Base-by-base conservation (phyloP, 2,113 vertebrate genomes). In the Naja naja region DNA sequence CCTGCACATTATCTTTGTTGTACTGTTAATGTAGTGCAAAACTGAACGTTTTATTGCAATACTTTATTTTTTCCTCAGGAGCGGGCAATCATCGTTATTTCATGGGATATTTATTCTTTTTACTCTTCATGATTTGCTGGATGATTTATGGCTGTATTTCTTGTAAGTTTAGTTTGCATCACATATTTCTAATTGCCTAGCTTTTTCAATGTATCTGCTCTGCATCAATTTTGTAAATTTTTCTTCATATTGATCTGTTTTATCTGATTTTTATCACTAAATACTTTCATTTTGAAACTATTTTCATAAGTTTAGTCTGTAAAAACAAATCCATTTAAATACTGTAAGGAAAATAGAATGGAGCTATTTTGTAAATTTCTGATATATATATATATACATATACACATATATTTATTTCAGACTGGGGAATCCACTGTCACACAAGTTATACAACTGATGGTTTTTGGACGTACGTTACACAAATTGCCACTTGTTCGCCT, bases 121-220 rank as follows among this genome's bases (percentile, higher is more conserved):
- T 99, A 97, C 98, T 99, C 94, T 99, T 99, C 96, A 99, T 99
- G 99, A 99, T 99, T 97, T 99, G 99, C 97, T 99, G 99, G 99
- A 99, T 99, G 99, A 99, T 99, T 56, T 99, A 99, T 95, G 99
- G 99, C 95, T 99, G 99, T 97, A 98, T 99, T 96, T 98, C 98
- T 96, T 99, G 99, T 99, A 95, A 99, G 99, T 98, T 96, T 27
- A 93, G 94, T 55, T 55, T 81, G 69, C 22, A 39, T 81, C 23
- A 91, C 87, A 34, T 81, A 91, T 27, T 93, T 93, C 49, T 93
- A 93, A 94, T 52, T 90, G 34, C 20, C 91, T 93, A n/a, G 4
- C 89, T 92, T 69, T 88, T 1, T 93, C n/a, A 0, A 0, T 92
- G 23, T 2, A 8, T n/a, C 85, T 64, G 49, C 30, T 90, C 2